Evolutionary conservation across 2,797 vertebrate genomes (phyloP), one percentile per base, ranked within the genome.

Genomic region (Staurois parvus): DNA sequence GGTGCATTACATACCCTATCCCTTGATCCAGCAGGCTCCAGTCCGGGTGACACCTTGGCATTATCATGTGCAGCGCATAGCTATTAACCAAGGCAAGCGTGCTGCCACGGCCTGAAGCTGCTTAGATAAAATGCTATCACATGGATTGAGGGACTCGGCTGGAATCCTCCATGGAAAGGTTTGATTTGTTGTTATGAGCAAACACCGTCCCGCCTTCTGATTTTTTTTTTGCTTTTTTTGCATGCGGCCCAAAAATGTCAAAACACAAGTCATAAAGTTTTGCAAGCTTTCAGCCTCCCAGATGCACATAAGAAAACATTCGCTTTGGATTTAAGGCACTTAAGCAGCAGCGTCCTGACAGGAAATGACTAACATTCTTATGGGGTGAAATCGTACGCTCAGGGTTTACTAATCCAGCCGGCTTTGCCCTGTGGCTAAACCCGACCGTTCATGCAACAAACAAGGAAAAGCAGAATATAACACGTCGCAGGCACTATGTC

Each of bases 331-430:
- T 87, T 86, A 88, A 90, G 86, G 83, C 87, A 82, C 85, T 82
- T 88, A 88, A 90, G 88, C 89, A 86, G 88, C 90, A 87, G 87
- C 87, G 89, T 88, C 88, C 90, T 89, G 90, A 90, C 91, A 94
- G 94, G 93, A 94, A 94, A 94, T 94, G 92, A 92, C 93, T 94
- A 92, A 93, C 92, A 94, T 94, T 94, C 92, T 91, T 93, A 89
- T 86, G 91, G 91, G 91, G 92, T 91, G 92, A 93, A 93, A 92
- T 91, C 37, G 68, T 79, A 59, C 52, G 73, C 76, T 48, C 89
- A 90, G 87, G 77, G 87, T 87, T 89, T 88, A 91, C 89, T 91
- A 92, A 91, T 87, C 89, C 88, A 82, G 83, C 86, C 89, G 64
- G 91, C 78, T 90, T 87, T 86, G 88, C 88, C 89, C 91, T 86